Evolutionary conservation across 1,140 invertebrate species (phyloP).

Genomic region (Cotesia vestalis): DNA sequence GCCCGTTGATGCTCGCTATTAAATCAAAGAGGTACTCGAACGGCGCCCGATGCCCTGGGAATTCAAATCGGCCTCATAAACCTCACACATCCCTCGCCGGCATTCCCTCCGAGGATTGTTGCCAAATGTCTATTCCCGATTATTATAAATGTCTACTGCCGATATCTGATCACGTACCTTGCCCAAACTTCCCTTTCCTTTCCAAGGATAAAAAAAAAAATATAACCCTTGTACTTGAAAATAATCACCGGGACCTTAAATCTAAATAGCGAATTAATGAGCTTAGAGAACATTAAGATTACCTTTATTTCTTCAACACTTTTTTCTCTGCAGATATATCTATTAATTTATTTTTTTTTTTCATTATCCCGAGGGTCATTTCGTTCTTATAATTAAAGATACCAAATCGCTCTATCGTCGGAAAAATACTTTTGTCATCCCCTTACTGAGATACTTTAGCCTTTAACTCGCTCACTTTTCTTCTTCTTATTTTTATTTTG

Average conservation of each 20-base stretch:
- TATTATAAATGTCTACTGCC: conserved; percentile 17
- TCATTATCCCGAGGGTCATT: conserved; percentile 41
- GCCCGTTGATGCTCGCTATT: conserved; percentile 59
- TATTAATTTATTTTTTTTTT: conserved; percentile 33
- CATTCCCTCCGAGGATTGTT: conserved; percentile 45
- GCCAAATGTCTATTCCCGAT: conserved; percentile 45
- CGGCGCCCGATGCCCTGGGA: conserved; percentile 55
- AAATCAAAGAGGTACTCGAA: conserved; percentile 60
- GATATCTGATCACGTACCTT: not conserved
- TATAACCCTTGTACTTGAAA: not conserved
- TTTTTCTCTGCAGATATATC: not conserved
- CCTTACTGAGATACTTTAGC: conserved; percentile 25
- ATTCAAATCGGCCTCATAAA: conserved; percentile 49
- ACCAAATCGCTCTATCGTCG: conserved; percentile 57
- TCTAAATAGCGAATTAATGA: conserved; percentile 4
- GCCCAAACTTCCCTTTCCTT: too few species aligned
- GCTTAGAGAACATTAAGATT: conserved; percentile 11
- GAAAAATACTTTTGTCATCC: conserved; percentile 17
- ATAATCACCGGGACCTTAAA: too few species aligned
- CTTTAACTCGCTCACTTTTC: conserved; percentile 39
- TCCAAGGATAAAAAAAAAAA: not conserved
- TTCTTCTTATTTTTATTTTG: conserved; percentile 15
- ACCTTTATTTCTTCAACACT: conserved; percentile 13
- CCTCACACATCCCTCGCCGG: not conserved
- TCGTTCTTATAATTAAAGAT: conserved; percentile 63